Base-by-base conservation (phyloP, 1,140 invertebrate genomes). In the Cyclargus thomasi region DNA sequence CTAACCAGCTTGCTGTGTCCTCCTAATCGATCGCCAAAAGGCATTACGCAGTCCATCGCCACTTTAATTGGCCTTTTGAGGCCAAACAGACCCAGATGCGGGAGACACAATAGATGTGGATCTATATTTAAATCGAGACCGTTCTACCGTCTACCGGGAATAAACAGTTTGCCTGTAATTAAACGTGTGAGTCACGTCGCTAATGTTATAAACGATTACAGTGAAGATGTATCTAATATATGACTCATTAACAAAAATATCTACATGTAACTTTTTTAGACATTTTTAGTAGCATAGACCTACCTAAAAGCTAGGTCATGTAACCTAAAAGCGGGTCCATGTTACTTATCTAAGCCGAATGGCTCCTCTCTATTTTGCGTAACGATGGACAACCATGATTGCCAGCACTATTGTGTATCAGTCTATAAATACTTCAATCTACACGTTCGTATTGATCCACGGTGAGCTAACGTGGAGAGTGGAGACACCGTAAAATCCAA, bases 41-140 rank as follows among this genome's bases (percentile, higher is more conserved):
- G 66, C 36, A 59, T 62, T 67, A 63, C n/a, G 66, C 35, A 64
- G n/a, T 55, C 63, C 57, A 29, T 23, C 36, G 63, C 63, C 64
- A 53, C 66, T 53, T 70, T 70, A 67, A 71, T 68, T 67, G 63
- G 62, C 63, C 35, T 29, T 17, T 64, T 68, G 18, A 63, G 39
- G 55, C 17, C 16, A 68, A 68, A 64, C 29, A 22, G 8, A 22
- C 16, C 57, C 3, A 39, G 53, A 57, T 64, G 29, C 16, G n/a
- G n/a, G 29, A 16, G 22, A 63, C 22, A 64, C 35, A 55, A 17
- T 8, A 55, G 16, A 55, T 29, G 47, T 29, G 8, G 29, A 22
- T 55, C 53, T 65, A 53, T 23, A 65, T 17, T 55, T 36, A 6
- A 57, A 55, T 55, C 20, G 55, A 21, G 10, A 59, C 55, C 3